These are phyloP conservation scores for Struthio camelus DNA, from an alignment of 2,113 vertebrate genomes.

Conservation along the genomic window DNA sequence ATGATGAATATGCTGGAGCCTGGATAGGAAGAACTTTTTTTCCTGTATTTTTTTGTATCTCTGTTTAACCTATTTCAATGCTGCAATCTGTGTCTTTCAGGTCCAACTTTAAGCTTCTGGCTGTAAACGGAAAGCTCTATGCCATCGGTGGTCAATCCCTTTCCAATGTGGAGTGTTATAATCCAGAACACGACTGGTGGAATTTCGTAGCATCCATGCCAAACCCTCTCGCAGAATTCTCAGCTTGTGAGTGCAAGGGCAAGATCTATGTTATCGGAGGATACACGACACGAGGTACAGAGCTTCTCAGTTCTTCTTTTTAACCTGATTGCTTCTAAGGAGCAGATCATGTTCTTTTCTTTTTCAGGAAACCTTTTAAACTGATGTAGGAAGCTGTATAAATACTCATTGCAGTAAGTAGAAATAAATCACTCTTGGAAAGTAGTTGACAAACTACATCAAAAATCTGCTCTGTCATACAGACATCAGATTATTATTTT, in stretches of 20 bases:
- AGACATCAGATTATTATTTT: neutral
- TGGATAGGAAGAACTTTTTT: neutral
- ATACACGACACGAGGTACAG: slow-evolving; percentile 90
- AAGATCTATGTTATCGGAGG: slow-evolving; percentile 95
- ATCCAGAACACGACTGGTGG: slow-evolving; percentile 93
- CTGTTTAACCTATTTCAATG: neutral
- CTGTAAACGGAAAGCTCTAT: slow-evolving; percentile 89
- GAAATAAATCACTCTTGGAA: neutral
- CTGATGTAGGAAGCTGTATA: neutral
- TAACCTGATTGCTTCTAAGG: neutral
- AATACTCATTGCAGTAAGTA: neutral
- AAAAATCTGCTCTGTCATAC: neutral
- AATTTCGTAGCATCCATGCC: slow-evolving; percentile 91
- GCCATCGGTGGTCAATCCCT: slow-evolving; percentile 92
- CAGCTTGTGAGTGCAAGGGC: slow-evolving; percentile 92
- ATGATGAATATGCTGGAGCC: neutral
- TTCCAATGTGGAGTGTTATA: slow-evolving; percentile 92
- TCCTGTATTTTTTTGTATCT: neutral
- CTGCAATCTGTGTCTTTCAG: slow-evolving; percentile 71
- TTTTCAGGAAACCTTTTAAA: neutral
- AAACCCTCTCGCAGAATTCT: slow-evolving; percentile 91
- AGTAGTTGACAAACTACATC: neutral
- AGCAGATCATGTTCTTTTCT: neutral
- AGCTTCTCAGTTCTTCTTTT: neutral
- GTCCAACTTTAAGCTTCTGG: slow-evolving; percentile 95